Evolutionary conservation across 2,888 invertebrate species (phyloP), one percentile per base, ranked within the genome.

Genomic region (Syrphus vitripennis): DNA sequence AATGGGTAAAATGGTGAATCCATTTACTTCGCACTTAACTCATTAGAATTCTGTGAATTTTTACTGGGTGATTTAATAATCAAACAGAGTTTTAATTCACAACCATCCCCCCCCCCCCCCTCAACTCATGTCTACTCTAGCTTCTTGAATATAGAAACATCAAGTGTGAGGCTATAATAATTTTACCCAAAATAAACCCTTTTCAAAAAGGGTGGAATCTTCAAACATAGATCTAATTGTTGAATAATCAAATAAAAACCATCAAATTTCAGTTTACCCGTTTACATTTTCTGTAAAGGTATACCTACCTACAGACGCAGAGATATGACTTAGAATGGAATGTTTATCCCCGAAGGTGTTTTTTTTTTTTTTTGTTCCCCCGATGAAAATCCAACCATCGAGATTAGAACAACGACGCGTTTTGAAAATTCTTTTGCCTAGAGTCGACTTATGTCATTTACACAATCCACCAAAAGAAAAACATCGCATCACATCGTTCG

Each of bases 241-340:
- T 82, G 78, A 86, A 86, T 82, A 86, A 86, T 86, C 86, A 86
- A 86, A 86, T 86, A 86, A 86, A 86, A 86, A 78, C 86, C 86
- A 86, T 86, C 86, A 86, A 86, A 82, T 86, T 86, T 86, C 86
- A 86, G 86, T 86, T 86, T 86, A 86, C 50, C 86, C 76, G 55
- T 83, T 79, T 26, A 19, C 14, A 50, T 24, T 26, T n/a, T 31
- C 2, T 29, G 1, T 6, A 14, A 57, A 29, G 50, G 24, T 24
- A 61, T 40, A n/a, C n/a, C n/a, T n/a, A n/a, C n/a, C n/a, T n/a
- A n/a, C n/a, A n/a, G n/a, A n/a, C n/a, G n/a, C n/a, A n/a, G 24
- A n/a, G 7, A n/a, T 24, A 4, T 24, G 5, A 24, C 7, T 16
- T 61, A 7, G 29, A 2, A 10, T 6, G 37, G 40, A 37, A 45